phyloP scores from a whole-genome alignment of 2,113 vertebrate genomes.

The Eptesicus fuscus region DNA sequence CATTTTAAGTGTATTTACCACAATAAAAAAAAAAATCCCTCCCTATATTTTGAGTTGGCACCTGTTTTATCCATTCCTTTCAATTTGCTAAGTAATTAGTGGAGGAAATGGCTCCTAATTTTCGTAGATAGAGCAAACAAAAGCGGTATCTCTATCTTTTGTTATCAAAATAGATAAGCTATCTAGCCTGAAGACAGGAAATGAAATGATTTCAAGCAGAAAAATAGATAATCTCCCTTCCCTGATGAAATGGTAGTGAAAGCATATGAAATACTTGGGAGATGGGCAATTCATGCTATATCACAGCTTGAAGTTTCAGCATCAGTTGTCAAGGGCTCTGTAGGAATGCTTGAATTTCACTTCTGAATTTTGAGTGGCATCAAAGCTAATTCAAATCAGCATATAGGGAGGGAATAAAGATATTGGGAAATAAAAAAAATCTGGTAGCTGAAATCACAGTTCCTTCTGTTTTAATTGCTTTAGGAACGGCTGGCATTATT shows the following conservation, averaged over 20 bases:
- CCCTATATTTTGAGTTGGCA: not conserved
- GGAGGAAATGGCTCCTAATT: not conserved
- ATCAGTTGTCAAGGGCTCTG: slow-evolving; percentile 42
- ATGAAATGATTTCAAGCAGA: slow-evolving; percentile 73
- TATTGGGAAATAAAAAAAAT: slow-evolving; percentile 26
- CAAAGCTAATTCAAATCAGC: slow-evolving; percentile 56
- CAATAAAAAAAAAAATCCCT: not conserved
- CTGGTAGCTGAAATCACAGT: not conserved
- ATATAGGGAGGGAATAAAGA: not conserved
- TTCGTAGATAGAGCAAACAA: slow-evolving; percentile 28
- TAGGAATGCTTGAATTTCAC: slow-evolving; percentile 62
- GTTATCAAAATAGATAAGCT: slow-evolving; percentile 41
- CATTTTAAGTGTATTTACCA: not conserved
- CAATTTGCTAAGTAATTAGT: slow-evolving; percentile 28
- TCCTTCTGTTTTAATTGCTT: slow-evolving; percentile 49
- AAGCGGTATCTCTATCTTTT: slow-evolving; percentile 29
- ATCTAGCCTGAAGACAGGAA: slow-evolving; percentile 35
- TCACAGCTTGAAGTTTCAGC: slow-evolving; percentile 63
- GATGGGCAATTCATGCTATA: slow-evolving; percentile 51
- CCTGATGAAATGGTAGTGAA: slow-evolving; percentile 60
- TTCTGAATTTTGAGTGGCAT: slow-evolving; percentile 55
- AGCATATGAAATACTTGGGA: slow-evolving; percentile 58
- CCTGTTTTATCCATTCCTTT: not conserved
- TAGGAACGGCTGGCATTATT: slow-evolving; percentile 12
- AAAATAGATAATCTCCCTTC: slow-evolving; percentile 65